These are phyloP conservation scores for Hermetia illucens DNA, from an alignment of 1,140 invertebrate genomes.

Conservation along the genomic window DNA sequence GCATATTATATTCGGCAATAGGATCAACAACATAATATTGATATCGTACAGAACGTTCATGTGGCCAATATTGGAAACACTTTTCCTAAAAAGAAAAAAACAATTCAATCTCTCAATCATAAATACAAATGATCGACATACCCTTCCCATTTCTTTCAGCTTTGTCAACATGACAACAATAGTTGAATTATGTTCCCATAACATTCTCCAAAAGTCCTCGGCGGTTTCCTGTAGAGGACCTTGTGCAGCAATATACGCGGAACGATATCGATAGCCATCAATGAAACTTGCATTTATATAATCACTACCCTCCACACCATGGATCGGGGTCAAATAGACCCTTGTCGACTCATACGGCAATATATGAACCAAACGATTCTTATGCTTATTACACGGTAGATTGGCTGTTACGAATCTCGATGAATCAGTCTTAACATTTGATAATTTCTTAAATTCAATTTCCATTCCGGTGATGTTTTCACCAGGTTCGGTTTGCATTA, in stretches of 20 bases:
- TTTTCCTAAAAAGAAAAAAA: conserved; percentile 60
- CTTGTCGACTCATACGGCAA: conserved; percentile 92
- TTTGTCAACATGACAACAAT: conserved; percentile 99
- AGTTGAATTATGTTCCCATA: conserved; percentile 99
- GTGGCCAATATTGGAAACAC: conserved; percentile 98
- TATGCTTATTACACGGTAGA: conserved; percentile 92
- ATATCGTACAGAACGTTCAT: conserved; percentile 87
- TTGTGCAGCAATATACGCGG: conserved; percentile 96
- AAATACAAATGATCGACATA: conserved; percentile 33
- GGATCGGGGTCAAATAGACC: conserved; percentile 82
- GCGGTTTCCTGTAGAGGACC: conserved; percentile 90
- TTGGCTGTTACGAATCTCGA: conserved; percentile 91
- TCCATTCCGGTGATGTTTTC: conserved; percentile 94
- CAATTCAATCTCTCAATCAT: not conserved
- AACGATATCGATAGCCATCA: conserved; percentile 83
- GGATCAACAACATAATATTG: conserved; percentile 97
- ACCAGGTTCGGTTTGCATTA: conserved; percentile 64
- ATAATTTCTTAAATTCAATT: conserved; percentile 94
- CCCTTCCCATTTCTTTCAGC: conserved; percentile 90
- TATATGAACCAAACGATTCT: conserved; percentile 95
- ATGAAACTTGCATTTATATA: conserved; percentile 99
- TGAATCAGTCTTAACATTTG: conserved; percentile 88
- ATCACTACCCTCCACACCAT: conserved; percentile 89
- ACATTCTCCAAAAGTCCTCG: conserved; percentile 98
- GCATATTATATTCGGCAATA: conserved; percentile 99